phyloP scores from a whole-genome alignment of 2,888 invertebrate species.

The Coleophora flavipennella region DNA sequence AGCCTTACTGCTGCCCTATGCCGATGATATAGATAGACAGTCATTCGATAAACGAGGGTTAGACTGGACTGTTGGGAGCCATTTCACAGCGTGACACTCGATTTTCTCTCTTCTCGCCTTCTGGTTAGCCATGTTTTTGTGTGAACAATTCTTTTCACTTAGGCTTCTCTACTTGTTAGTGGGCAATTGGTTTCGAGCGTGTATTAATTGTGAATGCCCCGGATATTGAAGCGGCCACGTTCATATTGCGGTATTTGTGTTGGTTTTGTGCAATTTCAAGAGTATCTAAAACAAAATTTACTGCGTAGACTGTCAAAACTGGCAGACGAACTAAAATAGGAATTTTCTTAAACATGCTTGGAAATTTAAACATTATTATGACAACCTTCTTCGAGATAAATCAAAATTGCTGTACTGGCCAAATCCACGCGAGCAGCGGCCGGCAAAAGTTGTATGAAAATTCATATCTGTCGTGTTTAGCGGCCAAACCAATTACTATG shows the following conservation, averaged over 20 bases:
- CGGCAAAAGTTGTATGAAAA: too few species aligned
- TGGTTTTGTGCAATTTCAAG: constrained; percentile 8
- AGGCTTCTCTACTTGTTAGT: constrained; percentile 22
- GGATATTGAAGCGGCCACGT: constrained; percentile 35
- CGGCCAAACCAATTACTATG: too few species aligned
- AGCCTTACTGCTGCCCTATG: constrained; percentile 44
- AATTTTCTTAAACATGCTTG: too few species aligned
- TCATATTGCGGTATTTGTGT: constrained; percentile 19
- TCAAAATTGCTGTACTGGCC: too few species aligned
- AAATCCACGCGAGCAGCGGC: too few species aligned
- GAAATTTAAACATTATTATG: too few species aligned
- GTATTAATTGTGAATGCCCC: constrained; percentile 46
- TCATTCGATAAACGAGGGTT: constrained; percentile 51
- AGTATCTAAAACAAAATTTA: not conserved
- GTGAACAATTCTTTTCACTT: constrained; percentile 19
- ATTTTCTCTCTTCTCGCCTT: constrained; percentile 24
- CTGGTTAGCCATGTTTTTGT: constrained; percentile 29
- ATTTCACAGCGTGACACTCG: constrained; percentile 19
- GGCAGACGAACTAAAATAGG: too few species aligned
- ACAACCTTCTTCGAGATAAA: too few species aligned
- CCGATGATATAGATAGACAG: constrained; percentile 40
- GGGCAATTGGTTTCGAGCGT: constrained; percentile 39
- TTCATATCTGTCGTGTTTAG: too few species aligned
- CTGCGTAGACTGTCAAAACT: too few species aligned
- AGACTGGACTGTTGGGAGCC: constrained; percentile 29